Conservation (phyloP, 2,888 invertebrate genomes). For the Protodeltote pygarga region DNA sequence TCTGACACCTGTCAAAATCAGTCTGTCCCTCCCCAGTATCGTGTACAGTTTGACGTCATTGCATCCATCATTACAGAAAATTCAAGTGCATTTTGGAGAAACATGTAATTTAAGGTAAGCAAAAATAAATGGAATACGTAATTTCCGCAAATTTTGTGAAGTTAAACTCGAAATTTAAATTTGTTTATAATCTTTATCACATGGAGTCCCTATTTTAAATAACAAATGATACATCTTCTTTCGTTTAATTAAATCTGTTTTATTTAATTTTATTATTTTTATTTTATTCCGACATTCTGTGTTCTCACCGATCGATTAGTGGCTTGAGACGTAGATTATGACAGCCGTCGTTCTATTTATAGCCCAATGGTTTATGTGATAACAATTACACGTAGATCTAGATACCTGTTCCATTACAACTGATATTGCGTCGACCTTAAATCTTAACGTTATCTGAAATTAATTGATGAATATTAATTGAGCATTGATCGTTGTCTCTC, state of each 20-base stretch:
- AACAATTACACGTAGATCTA: slow-evolving; percentile 44
- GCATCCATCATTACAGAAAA: slow-evolving; percentile 48
- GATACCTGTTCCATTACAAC: slow-evolving; percentile 34
- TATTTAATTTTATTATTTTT: background rate
- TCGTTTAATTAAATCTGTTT: slow-evolving; percentile 3
- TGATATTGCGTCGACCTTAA: slow-evolving; percentile 58
- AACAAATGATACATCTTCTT: slow-evolving; percentile 8
- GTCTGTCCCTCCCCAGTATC: slow-evolving; percentile 56
- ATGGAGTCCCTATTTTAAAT: slow-evolving; percentile 6
- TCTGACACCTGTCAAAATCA: slow-evolving; percentile 77
- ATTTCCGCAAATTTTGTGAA: background rate
- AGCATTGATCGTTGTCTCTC: slow-evolving; percentile 14
- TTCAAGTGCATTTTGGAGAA: slow-evolving; percentile 58
- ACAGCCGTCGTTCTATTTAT: slow-evolving; percentile 39
- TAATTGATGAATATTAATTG: slow-evolving; percentile 35
- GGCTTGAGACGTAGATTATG: slow-evolving; percentile 35
- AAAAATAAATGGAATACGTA: background rate
- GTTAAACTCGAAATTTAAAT: background rate
- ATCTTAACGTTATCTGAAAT: slow-evolving; percentile 35
- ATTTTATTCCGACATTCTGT: background rate
- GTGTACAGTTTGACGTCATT: slow-evolving; percentile 70
- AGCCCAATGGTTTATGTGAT: slow-evolving; percentile 36
- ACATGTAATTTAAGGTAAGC: slow-evolving; percentile 71
- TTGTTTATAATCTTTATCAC: background rate
- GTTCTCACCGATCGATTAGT: slow-evolving; percentile 20